Evolutionary conservation across 2,888 invertebrate species (phyloP), one percentile per base, ranked within the genome.

Genomic region (Sphecodes monilicornis): DNA sequence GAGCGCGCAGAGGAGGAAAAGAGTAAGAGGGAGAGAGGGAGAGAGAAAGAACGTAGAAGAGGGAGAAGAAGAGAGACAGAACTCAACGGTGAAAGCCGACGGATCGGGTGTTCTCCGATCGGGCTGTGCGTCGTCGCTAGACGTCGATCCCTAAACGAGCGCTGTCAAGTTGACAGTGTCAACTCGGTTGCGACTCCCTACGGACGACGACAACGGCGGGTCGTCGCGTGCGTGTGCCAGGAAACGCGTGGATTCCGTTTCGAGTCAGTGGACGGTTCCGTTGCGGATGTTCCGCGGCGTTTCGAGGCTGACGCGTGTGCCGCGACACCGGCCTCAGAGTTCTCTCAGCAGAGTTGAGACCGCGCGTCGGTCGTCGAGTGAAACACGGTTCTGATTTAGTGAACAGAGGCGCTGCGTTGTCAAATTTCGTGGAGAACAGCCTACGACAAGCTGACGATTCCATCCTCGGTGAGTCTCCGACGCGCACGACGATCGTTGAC

Each of bases 241-340:
- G 29, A 60, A 60, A 60, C 64, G 32, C 18, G 57, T 57, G 57
- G 57, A 32, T 64, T 22, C 64, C 64, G 64, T 29, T 64, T 32
- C 64, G 57, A 5, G 29, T 16, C 32, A 64, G 64, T 64, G 64
- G 64, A 64, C 64, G 32, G 22, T 1, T 41, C 13, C 68, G 68
- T 82, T 64, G 73, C 78, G 74, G 32, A 69, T 69, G 69, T 69
- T 69, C 66, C 36, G 36, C 18, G 66, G 39, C 11, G 64, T 36
- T 46, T 54, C 66, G 11, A 66, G 22, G 46, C 10, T 41, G 32
- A 73, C 80, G 80, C 79, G 57, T 72, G 76, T 79, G 50, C 46
- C 57, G 80, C 76, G 32, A 66, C 32, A 66, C 64, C 64, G 64
- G 32, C 32, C 64, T 32, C 64, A 32, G 22, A 8, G 32, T 32